Evolutionary conservation across 2,113 vertebrate species (phyloP).

Genomic region (Vulpes lagopus): DNA sequence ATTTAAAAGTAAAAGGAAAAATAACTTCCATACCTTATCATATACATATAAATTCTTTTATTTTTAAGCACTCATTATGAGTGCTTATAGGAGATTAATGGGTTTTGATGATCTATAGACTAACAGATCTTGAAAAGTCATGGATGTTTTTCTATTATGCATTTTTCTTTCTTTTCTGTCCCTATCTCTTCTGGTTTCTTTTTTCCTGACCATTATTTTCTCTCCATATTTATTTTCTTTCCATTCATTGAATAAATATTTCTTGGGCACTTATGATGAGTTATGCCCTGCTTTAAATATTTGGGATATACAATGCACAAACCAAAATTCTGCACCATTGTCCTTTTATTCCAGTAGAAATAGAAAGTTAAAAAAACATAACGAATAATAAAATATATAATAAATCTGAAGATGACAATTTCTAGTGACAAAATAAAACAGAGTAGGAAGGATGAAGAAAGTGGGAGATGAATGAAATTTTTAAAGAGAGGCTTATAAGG

Average conservation of each 20-base stretch:
- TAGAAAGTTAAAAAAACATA: not conserved
- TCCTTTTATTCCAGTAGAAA: not conserved
- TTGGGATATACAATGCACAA: not conserved
- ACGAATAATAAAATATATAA: not conserved
- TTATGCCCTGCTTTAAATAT: not conserved
- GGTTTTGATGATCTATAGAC: not conserved
- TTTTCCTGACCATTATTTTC: not conserved
- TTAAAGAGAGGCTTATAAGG: not conserved
- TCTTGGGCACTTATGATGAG: not conserved
- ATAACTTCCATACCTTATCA: not conserved
- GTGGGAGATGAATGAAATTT: not conserved
- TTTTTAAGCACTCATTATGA: not conserved
- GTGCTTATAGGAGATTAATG: not conserved
- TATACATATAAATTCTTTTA: not conserved
- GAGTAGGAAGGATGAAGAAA: not conserved
- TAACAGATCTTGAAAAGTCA: not conserved
- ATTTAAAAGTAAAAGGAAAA: constrained; percentile 18
- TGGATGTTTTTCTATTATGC: not conserved
- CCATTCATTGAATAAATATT: not conserved
- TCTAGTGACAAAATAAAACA: not conserved
- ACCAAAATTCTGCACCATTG: not conserved
- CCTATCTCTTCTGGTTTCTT: not conserved
- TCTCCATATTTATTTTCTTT: not conserved
- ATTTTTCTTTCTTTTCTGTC: not conserved
- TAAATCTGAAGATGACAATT: not conserved